These are phyloP conservation scores for Drosophila mauritiana DNA, from an alignment of 1,140 invertebrate genomes.

Conservation along the genomic window DNA sequence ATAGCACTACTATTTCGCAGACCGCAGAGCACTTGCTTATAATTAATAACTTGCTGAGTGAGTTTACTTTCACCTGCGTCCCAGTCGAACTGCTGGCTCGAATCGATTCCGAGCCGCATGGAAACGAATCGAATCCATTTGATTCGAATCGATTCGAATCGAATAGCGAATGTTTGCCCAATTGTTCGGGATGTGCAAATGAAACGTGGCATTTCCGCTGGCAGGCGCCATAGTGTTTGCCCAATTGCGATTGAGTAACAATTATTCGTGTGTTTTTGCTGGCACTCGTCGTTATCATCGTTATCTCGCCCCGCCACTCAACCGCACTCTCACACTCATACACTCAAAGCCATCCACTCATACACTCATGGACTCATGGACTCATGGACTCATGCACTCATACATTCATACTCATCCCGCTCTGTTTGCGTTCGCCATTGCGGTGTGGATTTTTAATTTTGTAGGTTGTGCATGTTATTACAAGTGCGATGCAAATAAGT, in stretches of 20 bases:
- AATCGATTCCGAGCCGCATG: not conserved
- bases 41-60: conserved; percentile 7
- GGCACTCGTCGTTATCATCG: conserved; percentile 25
- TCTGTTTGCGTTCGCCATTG: conserved; percentile 39
- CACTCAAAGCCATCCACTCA: not conserved
- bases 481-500: conserved; percentile 60
- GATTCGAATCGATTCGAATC: conserved; percentile 3
- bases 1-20: not conserved
- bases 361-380: not conserved
- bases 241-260: conserved; percentile 67
- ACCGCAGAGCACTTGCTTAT: not conserved
- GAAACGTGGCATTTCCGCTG: conserved; percentile 48
- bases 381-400: not conserved
- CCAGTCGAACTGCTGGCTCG: not conserved
- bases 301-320: not conserved
- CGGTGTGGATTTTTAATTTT: conserved; percentile 67
- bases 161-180: conserved; percentile 51
- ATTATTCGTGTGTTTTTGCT: conserved; percentile 69
- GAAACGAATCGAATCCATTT: not conserved
- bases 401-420: conserved; percentile 1
- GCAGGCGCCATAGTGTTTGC: conserved; percentile 37
- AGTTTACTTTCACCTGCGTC: not conserved
- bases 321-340: not conserved
- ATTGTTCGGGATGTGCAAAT: conserved; percentile 72
- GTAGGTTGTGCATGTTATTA: conserved; percentile 52